A percentile compares a stretch with the other conserved stretches of the same genome.
Conservation (phyloP, 2,888 invertebrate species). For the Alviniconcha strummeri region DNA sequence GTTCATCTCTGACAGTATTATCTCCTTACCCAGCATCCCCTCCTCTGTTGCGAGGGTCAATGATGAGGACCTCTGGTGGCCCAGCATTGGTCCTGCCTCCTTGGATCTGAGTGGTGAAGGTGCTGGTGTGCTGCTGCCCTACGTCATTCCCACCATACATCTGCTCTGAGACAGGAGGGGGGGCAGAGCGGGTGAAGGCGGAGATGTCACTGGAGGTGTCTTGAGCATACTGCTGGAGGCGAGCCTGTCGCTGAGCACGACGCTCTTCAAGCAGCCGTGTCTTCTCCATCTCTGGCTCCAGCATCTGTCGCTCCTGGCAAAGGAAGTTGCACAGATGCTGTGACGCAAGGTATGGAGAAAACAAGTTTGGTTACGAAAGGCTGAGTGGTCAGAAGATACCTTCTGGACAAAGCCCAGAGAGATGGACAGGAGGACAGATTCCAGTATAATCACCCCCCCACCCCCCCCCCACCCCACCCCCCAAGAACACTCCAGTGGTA, state of each 20-base stretch:
- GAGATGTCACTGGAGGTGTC: conserved; percentile 20
- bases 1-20: no score
- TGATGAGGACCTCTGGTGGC: conserved; percentile 37
- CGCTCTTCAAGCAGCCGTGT: conserved; percentile 42
- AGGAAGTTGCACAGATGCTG: background rate
- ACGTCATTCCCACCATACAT: background rate
- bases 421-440: no score
- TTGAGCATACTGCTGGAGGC: conserved; percentile 36
- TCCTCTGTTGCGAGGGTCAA: conserved; percentile 41
- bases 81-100: background rate
- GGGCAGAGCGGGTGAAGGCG: background rate
- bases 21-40: conserved; percentile 23
- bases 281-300: conserved; percentile 46
- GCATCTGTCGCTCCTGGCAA: conserved; percentile 47
- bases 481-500: no score
- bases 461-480: no score
- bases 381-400: no score
- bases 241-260: conserved; percentile 42
- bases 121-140: conserved; percentile 24
- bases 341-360: no score
- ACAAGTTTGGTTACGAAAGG: no score
- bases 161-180: background rate
- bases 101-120: conserved; percentile 15
- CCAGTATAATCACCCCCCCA: no score
- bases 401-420: no score